phyloP scores from a whole-genome alignment of 2,113 vertebrate species.

The Cephalophus harveyi region DNA sequence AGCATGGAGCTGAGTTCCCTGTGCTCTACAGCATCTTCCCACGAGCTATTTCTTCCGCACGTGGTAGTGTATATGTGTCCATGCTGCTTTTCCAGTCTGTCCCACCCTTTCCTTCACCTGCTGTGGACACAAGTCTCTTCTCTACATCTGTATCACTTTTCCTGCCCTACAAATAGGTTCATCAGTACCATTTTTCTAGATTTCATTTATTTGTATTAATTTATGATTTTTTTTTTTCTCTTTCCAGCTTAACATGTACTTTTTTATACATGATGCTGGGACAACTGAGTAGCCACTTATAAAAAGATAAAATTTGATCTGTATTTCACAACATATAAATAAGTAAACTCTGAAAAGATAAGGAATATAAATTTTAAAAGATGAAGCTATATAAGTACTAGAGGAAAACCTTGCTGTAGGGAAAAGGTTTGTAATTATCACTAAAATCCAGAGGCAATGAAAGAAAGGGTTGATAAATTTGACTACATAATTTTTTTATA shows the following conservation, averaged over 20 bases:
- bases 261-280: background rate
- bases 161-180: background rate
- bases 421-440: background rate
- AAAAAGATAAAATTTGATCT: background rate
- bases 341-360: background rate
- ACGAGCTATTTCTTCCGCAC: rapidly evolving
- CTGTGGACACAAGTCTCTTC: background rate
- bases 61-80: background rate
- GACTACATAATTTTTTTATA: background rate
- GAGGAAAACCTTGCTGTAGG: background rate
- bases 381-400: background rate
- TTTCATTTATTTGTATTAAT: background rate
- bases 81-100: background rate
- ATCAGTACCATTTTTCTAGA: background rate
- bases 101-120: background rate
- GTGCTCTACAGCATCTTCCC: background rate
- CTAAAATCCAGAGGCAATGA: background rate
- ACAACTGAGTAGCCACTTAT: background rate
- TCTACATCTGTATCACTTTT: background rate
- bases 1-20: background rate
- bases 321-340: background rate
- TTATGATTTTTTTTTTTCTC: background rate
- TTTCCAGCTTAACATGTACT: background rate
- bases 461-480: background rate
- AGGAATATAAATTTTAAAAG: background rate